Conservation (phyloP, 2,888 invertebrate species). For the Protophormia terraenovae region DNA sequence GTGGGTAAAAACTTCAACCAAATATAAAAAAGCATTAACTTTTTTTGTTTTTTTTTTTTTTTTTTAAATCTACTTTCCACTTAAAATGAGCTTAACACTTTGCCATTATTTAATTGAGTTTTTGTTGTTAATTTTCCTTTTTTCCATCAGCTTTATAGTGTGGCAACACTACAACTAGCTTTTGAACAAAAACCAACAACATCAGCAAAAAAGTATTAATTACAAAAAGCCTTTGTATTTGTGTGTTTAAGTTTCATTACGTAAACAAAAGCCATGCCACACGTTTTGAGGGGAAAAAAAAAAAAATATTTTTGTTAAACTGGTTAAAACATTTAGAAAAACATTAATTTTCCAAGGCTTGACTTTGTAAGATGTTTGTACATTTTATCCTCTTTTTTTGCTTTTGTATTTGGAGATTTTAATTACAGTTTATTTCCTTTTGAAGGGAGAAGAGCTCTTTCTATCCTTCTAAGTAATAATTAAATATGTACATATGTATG, state of each 20-base stretch:
- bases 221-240: neutral
- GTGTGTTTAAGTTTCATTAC: slow-evolving; percentile 9
- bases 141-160: neutral
- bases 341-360: slow-evolving; percentile 51
- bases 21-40: neutral
- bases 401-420: slow-evolving; percentile 30
- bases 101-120: slow-evolving; percentile 62
- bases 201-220: slow-evolving; percentile 34
- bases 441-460: neutral
- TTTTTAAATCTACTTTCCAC: slow-evolving; percentile 52
- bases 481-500: neutral
- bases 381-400: neutral
- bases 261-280: slow-evolving; percentile 10
- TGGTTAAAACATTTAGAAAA: slow-evolving; percentile 49
- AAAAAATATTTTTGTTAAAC: slow-evolving; percentile 4
- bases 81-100: slow-evolving; percentile 63
- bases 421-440: slow-evolving; percentile 55
- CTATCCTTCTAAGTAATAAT: neutral
- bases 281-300: neutral
- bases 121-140: neutral
- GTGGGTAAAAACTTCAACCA: neutral
- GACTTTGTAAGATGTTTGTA: slow-evolving; percentile 40
- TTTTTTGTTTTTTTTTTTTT: slow-evolving; percentile 44
- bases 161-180: slow-evolving; percentile 17
- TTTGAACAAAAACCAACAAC: neutral